Base-by-base conservation (phyloP, 2,113 vertebrate species). In the Menidia beryllina region DNA sequence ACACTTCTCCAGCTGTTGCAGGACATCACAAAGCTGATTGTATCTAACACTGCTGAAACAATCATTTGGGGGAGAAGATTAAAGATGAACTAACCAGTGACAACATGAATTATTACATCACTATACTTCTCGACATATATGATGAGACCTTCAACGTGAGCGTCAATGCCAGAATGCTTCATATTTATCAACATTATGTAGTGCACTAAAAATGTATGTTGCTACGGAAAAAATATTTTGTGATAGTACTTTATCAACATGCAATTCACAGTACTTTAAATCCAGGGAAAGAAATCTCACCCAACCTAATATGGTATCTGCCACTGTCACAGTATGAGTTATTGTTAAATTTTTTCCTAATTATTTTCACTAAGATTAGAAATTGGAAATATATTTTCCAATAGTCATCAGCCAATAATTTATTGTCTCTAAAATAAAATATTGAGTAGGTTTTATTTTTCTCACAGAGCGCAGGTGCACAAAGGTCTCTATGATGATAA, bases 1-100 rank as follows among this genome's bases (percentile, higher is more conserved):
- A 34, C 80, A 49, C 63, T 17, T 24, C 30, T 77, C 72, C 88
- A 91, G 83, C 75, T 88, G 83, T 88, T 84, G 80, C 63, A 45
- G 54, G 55, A 24, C 72, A 7, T 51, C 74, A 85, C 68, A 86
- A 86, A 86, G 86, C 83, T 65, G 79, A 86, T 90, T 88, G 77
- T 82, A 69, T 80, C 75, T 69, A 77, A 85, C 81, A 62, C 82
- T 68, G 71, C 14, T 34, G 59, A 14, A 59, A 62, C 51, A 58
- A 58, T 58, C 56, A 15, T 3, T 58, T 20, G 15, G 41, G 9
- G 6, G 17, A 45, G 26, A 15, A n/a, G n/a, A n/a, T n/a, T n/a
- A n/a, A n/a, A n/a, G n/a, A n/a, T n/a, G n/a, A n/a, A n/a, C n/a
- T n/a, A n/a, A n/a, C n/a, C n/a, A n/a, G n/a, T n/a, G n/a, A 1